phyloP scores from a whole-genome alignment of 2,888 invertebrate species.

The Papilio elwesi region DNA sequence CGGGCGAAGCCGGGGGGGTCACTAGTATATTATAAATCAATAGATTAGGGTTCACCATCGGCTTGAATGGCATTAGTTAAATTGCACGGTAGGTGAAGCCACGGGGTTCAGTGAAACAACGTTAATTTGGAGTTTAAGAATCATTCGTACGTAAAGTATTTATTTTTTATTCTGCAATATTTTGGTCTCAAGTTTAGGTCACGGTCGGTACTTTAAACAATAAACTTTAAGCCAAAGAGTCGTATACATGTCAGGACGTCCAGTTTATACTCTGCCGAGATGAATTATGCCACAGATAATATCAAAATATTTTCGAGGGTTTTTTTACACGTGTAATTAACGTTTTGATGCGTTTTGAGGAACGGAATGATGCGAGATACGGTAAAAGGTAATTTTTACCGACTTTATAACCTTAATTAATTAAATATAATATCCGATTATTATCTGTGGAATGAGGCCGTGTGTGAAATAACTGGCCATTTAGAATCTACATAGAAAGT shows the following conservation, averaged over 20 bases:
- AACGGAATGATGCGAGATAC: constrained; percentile 29
- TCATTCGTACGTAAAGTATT: background rate
- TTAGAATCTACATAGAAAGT: constrained; percentile 4
- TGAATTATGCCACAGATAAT: constrained; percentile 35
- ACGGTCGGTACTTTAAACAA: constrained; percentile 24
- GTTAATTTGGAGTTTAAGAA: background rate
- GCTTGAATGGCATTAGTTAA: too few species aligned
- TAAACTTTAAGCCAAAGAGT: constrained; percentile 17
- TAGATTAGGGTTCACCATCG: too few species aligned
- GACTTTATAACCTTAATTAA: constrained; percentile 26
- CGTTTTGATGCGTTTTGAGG: constrained; percentile 18
- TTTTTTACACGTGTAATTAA: constrained; percentile 30
- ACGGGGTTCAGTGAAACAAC: too few species aligned
- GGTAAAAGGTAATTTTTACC: constrained; percentile 28
- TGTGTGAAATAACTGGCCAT: constrained; percentile 8
- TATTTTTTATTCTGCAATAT: background rate
- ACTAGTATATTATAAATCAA: too few species aligned
- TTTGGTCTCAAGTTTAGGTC: constrained; percentile 25
- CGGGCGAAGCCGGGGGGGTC: too few species aligned
- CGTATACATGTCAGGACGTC: constrained; percentile 23
- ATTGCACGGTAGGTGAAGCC: too few species aligned
- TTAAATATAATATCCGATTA: constrained; percentile 25
- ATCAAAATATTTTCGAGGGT: constrained; percentile 29
- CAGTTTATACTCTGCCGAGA: constrained; percentile 15
- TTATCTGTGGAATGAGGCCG: constrained; percentile 25